Percentiles rank a stretch among this genome's conserved stretches.
Evolutionary conservation across 2,888 invertebrate species (phyloP).

Genomic region (Machimus atricapillus): DNA sequence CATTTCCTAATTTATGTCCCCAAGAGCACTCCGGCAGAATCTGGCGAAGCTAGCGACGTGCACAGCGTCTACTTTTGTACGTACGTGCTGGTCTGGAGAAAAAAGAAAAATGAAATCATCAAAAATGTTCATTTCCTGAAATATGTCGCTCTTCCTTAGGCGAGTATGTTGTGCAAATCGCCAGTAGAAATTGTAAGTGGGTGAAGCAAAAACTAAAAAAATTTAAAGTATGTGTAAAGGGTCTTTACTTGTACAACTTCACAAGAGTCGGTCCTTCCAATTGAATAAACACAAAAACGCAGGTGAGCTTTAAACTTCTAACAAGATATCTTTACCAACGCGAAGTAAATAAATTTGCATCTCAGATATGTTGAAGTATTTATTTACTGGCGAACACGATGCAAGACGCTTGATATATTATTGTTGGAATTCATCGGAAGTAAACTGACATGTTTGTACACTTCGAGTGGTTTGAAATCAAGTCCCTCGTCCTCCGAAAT

Average conservation of each 20-base stretch:
- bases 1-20: slow-evolving; percentile 17
- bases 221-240: neutral
- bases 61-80: neutral
- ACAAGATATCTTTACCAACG: neutral
- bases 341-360: slow-evolving; percentile 24
- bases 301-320: neutral
- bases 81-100: neutral
- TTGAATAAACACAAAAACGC: slow-evolving; percentile 9
- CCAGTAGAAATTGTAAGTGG: neutral
- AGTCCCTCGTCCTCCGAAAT: neutral
- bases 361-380: neutral
- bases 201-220: neutral
- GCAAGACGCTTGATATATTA: neutral
- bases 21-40: neutral
- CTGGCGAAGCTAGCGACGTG: neutral
- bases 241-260: neutral
- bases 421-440: neutral
- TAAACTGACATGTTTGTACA: neutral
- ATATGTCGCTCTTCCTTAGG: slow-evolving; percentile 1
- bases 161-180: neutral
- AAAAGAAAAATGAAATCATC: slow-evolving; percentile 11
- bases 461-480: neutral
- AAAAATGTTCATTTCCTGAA: slow-evolving; percentile 32
- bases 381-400: neutral
- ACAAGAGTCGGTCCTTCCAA: neutral